A percentile compares a stretch with the other conserved stretches of the same genome.
Conservation (phyloP, 2,888 invertebrate species). For the Lamellibrachia columna region DNA sequence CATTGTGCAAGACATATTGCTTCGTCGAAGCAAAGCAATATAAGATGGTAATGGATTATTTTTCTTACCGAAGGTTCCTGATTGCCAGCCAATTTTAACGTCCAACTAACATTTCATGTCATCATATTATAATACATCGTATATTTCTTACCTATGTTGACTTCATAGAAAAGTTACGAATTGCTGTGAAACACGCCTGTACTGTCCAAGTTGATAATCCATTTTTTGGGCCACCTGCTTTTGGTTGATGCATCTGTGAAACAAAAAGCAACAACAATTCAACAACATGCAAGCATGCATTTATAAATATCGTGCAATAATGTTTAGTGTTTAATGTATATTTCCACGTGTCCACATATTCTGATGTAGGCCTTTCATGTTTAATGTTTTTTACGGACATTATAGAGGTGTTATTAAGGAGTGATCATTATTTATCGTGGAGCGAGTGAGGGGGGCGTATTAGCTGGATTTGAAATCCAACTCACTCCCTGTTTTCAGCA, state of each 20-base stretch:
- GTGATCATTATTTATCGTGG: no score
- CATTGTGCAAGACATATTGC: no score
- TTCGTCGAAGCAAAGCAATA: not conserved
- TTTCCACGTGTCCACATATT: no score
- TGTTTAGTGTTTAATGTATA: not conserved
- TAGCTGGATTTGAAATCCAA: no score
- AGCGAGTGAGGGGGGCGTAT: no score
- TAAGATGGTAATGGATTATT: not conserved
- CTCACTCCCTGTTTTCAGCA: no score
- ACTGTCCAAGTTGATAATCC: not conserved
- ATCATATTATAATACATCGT: not conserved
- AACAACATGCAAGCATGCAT: not conserved
- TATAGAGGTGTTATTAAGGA: no score
- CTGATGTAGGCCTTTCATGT: no score
- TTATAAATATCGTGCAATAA: not conserved
- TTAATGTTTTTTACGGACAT: no score
- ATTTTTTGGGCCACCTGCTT: not conserved
- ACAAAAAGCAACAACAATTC: not conserved
- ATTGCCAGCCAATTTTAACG: not conserved
- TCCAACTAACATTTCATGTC: not conserved
- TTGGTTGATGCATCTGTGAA: not conserved
- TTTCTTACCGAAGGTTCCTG: not conserved
- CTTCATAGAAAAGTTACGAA: not conserved
- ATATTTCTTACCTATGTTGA: not conserved
- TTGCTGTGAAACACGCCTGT: not conserved